Evolutionary conservation across 2,888 invertebrate species (phyloP), one percentile per base, ranked within the genome.

Genomic region (Tipula lateralis): DNA sequence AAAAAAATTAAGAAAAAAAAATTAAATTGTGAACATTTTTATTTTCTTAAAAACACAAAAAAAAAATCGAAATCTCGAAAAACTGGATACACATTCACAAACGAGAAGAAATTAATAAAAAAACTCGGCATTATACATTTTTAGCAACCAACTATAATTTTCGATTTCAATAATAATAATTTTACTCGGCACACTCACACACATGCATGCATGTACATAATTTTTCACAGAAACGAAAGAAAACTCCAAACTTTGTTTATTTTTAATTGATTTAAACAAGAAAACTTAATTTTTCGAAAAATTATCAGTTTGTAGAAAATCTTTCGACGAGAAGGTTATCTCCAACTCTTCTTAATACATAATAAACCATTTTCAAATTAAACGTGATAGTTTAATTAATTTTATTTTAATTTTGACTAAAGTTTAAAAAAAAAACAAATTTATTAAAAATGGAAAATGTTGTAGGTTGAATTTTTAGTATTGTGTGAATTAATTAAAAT

Each of bases 251-350:
- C 13, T 66, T 66, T 66, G 66, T 66, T 66, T 66, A 66, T 66
- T 66, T 66, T 66, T 66, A 66, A 66, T 66, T 66, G 66, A 66
- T 66, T 66, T 66, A 24, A 66, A 66, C 66, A 66, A 66, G 66
- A 66, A 66, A 66, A 24, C 24, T 66, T 24, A 66, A 66, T 0
- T 9, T 66, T 66, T 66, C 24, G 0, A 66, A 66, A 66, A 66
- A 66, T 66, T 66, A 66, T 83, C 84, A 84, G 84, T 84, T 29
- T 34, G 44, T 4, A 84, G 84, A 50, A 44, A 29, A 84, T 84
- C 84, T 84, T 84, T 84, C 44, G 16, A 30, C 84, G 16, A 84
- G 30, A 29, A 84, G 83, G 83, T 83, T 36, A 83, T 83, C 83
- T 34, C 6, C 83, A 36, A 24, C 24, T 66, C 66, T 66, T 66